Percentiles rank a stretch among this genome's conserved stretches.
phyloP scores from a whole-genome alignment of 2,797 vertebrate genomes.

The Protonibea diacanthus region DNA sequence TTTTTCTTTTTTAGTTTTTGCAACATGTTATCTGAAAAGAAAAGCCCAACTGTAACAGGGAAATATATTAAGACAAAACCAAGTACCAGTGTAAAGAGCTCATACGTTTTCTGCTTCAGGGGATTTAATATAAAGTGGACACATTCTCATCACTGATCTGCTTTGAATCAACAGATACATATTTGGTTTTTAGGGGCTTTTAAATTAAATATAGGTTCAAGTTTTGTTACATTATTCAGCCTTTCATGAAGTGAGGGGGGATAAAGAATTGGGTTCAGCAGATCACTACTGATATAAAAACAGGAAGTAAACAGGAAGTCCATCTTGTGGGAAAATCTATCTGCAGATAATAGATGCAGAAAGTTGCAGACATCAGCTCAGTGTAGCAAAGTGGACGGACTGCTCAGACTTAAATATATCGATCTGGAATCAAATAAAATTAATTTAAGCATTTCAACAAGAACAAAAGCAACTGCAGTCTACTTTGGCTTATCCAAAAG shows the following conservation, averaged over 20 bases:
- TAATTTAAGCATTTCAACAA: slow-evolving; percentile 56
- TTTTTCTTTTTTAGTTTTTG: slow-evolving; percentile 20
- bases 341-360: slow-evolving; percentile 63
- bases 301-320: slow-evolving; percentile 68
- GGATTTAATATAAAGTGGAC: slow-evolving; percentile 39
- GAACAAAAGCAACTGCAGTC: slow-evolving; percentile 84
- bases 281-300: slow-evolving; percentile 64
- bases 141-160: slow-evolving; percentile 56
- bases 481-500: slow-evolving; percentile 87
- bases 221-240: slow-evolving; percentile 69
- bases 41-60: slow-evolving; percentile 50
- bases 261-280: slow-evolving; percentile 44
- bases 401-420: slow-evolving; percentile 75
- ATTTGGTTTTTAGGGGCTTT: slow-evolving; percentile 71
- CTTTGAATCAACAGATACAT: slow-evolving; percentile 40
- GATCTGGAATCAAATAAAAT: slow-evolving; percentile 71
- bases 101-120: slow-evolving; percentile 48
- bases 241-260: slow-evolving; percentile 38
- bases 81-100: slow-evolving; percentile 78
- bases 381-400: slow-evolving; percentile 80
- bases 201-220: slow-evolving; percentile 37
- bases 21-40: slow-evolving; percentile 57
- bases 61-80: slow-evolving; percentile 58
- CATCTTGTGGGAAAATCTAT: slow-evolving; percentile 60
- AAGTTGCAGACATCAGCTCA: slow-evolving; percentile 70